phyloP scores from a whole-genome alignment of 1,140 invertebrate genomes.

The Drosophila pseudoananassae region DNA sequence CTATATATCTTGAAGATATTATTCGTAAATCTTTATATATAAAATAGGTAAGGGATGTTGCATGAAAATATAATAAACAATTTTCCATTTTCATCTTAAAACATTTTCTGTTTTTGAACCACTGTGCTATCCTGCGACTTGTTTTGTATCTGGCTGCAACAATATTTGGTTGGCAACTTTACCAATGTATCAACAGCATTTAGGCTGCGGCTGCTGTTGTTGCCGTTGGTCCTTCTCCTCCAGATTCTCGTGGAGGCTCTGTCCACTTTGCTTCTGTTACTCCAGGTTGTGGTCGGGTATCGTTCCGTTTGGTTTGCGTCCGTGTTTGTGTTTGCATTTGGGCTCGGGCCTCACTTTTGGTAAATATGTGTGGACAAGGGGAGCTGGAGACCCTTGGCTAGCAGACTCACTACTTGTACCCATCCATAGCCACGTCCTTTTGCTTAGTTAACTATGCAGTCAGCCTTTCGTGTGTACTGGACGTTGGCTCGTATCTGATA shows the following conservation, averaged over 20 bases:
- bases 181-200: slow-evolving; percentile 75
- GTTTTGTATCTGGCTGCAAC: slow-evolving; percentile 67
- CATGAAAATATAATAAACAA: no score
- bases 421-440: slow-evolving; percentile 38
- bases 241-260: slow-evolving; percentile 16
- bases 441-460: slow-evolving; percentile 64
- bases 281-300: slow-evolving; percentile 15
- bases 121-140: slow-evolving; percentile 25
- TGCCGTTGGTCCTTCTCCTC: slow-evolving; percentile 28
- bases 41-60: no score
- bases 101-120: neutral
- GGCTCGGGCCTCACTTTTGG: slow-evolving; percentile 32
- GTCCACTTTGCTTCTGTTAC: slow-evolving; percentile 23
- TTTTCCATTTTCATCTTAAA: no score
- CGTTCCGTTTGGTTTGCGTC: slow-evolving; percentile 53
- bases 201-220: slow-evolving; percentile 56
- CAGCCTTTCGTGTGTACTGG: slow-evolving; percentile 57
- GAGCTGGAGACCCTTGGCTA: slow-evolving; percentile 44
- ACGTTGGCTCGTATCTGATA: slow-evolving; percentile 52
- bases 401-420: slow-evolving; percentile 40
- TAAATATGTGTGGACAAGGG: slow-evolving; percentile 31
- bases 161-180: slow-evolving; percentile 80
- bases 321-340: slow-evolving; percentile 53
- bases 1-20: neutral
- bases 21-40: neutral